A percentile compares a stretch with the other conserved stretches of the same genome.
Evolutionary conservation across 92 coral and sea anemone genomes (phyloP).

Genomic region (Bergia sp.): DNA sequence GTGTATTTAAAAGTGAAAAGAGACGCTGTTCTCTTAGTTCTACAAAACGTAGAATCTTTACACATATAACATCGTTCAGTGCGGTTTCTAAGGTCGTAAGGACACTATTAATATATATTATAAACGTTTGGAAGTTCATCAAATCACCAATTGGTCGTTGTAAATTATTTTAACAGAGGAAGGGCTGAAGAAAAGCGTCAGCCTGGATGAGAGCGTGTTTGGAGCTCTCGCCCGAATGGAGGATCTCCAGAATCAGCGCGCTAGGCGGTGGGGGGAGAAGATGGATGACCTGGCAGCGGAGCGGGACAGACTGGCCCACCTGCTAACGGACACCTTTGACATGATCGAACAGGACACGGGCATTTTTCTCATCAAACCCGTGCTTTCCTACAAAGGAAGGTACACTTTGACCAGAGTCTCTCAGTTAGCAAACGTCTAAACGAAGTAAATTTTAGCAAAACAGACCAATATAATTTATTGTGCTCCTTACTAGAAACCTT

Average conservation of each 20-base stretch:
- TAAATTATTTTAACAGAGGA: constrained; percentile 58
- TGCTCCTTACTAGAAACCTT: too few relatives aligned
- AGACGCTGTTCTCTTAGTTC: too few relatives aligned
- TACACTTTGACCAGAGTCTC: constrained; percentile 9
- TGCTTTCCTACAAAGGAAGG: constrained; percentile 85
- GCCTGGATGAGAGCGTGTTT: constrained; percentile 71
- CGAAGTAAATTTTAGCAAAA: too few relatives aligned
- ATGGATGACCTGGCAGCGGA: constrained; percentile 76
- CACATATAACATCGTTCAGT: too few relatives aligned
- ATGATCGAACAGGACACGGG: constrained; percentile 89
- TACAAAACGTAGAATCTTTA: too few relatives aligned
- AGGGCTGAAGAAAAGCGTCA: constrained; percentile 61
- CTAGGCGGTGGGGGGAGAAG: constrained; percentile 88
- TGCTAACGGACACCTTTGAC: constrained; percentile 80
- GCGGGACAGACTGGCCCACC: constrained; percentile 74
- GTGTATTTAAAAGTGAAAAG: too few relatives aligned
- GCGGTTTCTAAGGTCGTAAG: too few relatives aligned
- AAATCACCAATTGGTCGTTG: background rate
- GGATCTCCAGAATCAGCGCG: constrained; percentile 77
- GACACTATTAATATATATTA: too few relatives aligned
- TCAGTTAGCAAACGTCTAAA: too few relatives aligned
- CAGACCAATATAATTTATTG: too few relatives aligned
- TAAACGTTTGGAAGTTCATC: background rate
- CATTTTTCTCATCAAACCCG: constrained; percentile 96
- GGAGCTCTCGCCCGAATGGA: constrained; percentile 86